Conservation (phyloP, 2,888 invertebrate genomes). For the Tortricodes alternella region DNA sequence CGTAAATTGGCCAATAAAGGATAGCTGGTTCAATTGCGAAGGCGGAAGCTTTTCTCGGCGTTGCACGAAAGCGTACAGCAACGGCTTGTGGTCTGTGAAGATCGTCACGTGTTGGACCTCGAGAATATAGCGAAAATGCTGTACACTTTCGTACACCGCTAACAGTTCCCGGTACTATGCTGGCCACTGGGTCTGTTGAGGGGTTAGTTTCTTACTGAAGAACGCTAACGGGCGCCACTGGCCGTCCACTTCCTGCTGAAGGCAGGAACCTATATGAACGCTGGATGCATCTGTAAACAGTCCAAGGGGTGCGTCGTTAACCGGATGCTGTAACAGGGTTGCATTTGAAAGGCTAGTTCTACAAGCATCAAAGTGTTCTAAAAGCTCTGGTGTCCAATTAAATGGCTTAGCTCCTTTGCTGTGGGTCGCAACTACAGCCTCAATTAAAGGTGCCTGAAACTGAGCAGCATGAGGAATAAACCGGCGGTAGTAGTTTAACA, state of each 20-base stretch:
- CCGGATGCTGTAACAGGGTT: constrained; percentile 1
- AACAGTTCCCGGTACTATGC: constrained; percentile 36
- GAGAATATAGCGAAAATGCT: constrained; percentile 35
- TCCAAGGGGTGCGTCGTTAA: constrained; percentile 1
- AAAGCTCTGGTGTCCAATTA: background rate
- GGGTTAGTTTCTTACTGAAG: constrained; percentile 33
- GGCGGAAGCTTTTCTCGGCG: constrained; percentile 33
- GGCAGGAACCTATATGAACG: constrained; percentile 26
- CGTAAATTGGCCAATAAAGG: constrained; percentile 37
- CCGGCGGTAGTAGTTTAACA: background rate
- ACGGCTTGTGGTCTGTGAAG: constrained; percentile 34
- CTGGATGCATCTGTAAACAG: constrained; percentile 31
- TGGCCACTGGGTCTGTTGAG: constrained; percentile 28
- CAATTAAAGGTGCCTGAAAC: background rate
- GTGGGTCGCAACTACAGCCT: background rate
- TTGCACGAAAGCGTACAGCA: constrained; percentile 32
- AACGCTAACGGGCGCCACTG: constrained; percentile 35
- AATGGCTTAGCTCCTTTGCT: background rate
- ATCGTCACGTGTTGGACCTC: constrained; percentile 31
- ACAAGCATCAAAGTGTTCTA: background rate
- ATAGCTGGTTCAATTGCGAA: constrained; percentile 31
- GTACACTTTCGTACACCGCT: no score
- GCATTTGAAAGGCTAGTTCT: background rate
- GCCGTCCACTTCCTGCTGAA: constrained; percentile 27
- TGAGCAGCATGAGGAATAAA: background rate